Percentiles rank a stretch among this genome's conserved stretches.
Evolutionary conservation across 2,113 vertebrate genomes (phyloP).

Genomic region (Peromyscus californicus): DNA sequence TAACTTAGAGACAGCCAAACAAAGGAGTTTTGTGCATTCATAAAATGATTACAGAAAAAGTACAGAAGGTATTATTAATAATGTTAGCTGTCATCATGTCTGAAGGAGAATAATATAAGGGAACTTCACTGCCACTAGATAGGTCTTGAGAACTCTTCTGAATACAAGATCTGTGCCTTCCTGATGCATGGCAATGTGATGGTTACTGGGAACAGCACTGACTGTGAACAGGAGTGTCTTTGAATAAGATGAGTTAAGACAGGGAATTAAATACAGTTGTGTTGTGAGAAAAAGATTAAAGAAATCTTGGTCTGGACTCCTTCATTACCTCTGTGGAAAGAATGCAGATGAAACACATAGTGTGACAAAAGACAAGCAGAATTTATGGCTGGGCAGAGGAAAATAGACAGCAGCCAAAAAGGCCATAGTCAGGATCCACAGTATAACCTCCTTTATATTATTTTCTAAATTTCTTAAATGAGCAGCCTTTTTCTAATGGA

Average conservation of each 20-base stretch:
- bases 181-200: neutral
- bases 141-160: neutral
- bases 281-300: neutral
- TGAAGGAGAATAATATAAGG: neutral
- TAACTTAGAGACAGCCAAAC: neutral
- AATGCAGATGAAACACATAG: neutral
- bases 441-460: neutral
- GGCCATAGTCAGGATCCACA: too few relatives aligned
- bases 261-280: neutral
- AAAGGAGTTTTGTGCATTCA: neutral
- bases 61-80: neutral
- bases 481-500: too few relatives aligned
- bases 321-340: too few relatives aligned
- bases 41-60: neutral
- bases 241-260: neutral
- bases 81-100: neutral
- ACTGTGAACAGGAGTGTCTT: neutral
- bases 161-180: neutral
- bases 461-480: neutral
- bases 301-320: too few relatives aligned
- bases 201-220: neutral
- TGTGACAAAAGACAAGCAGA: neutral
- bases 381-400: neutral
- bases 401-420: neutral
- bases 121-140: rapidly evolving